These are phyloP conservation scores for Megaustenia siamemsis DNA, from an alignment of 2,888 invertebrate genomes.

Conservation along the genomic window DNA sequence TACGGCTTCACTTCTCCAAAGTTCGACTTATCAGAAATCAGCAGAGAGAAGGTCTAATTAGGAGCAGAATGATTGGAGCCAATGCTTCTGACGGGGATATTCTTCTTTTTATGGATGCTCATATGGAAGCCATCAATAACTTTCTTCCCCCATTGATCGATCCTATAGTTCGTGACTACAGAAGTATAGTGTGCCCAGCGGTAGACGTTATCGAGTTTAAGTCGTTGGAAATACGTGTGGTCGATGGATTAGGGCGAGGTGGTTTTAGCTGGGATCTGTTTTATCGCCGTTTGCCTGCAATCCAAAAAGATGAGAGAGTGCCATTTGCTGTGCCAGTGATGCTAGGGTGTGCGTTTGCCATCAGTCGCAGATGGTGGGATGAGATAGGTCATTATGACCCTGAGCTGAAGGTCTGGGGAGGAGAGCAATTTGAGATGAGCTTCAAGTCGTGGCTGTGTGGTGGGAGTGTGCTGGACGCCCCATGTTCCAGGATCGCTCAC, in stretches of 20 bases:
- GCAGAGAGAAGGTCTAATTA: conserved; percentile 50
- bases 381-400: conserved; percentile 96
- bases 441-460: conserved; percentile 85
- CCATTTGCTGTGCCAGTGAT: conserved; percentile 54
- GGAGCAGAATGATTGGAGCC: conserved; percentile 49
- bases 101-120: conserved; percentile 55
- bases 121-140: conserved; percentile 50
- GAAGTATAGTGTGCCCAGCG: conserved; percentile 49
- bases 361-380: conserved; percentile 94
- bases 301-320: conserved; percentile 26
- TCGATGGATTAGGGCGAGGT: neutral
- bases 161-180: conserved; percentile 38
- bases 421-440: conserved; percentile 94
- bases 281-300: neutral
- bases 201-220: conserved; percentile 24
- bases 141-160: conserved; percentile 51
- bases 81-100: conserved; percentile 45
- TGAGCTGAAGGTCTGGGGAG: conserved; percentile 99
- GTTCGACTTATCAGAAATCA: conserved; percentile 47
- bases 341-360: conserved; percentile 96
- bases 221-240: neutral
- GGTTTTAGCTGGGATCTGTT: conserved; percentile 23
- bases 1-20: conserved; percentile 34
- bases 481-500: conserved; percentile 64
- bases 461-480: conserved; percentile 59